These are phyloP conservation scores for Thalassoma bifasciatum DNA, from an alignment of 2,113 vertebrate genomes.

Conservation along the genomic window DNA sequence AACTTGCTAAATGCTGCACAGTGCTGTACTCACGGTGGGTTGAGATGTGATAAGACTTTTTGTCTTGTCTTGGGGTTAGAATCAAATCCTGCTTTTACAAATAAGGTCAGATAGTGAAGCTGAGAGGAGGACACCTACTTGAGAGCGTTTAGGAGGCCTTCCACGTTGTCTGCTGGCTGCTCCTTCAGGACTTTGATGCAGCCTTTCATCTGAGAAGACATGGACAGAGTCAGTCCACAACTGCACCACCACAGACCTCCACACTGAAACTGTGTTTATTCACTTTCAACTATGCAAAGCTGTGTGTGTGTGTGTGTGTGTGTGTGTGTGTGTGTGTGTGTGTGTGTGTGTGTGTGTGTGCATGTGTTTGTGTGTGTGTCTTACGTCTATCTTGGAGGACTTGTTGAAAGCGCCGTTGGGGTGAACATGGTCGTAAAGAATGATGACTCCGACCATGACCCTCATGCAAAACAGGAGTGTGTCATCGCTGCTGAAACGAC, in stretches of 20 bases:
- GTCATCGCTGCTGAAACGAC: conserved; percentile 95
- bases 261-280: background rate
- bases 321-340: too few relatives aligned
- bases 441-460: conserved; percentile 99
- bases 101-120: background rate
- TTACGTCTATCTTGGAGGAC: conserved; percentile 98
- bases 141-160: conserved; percentile 97
- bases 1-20: too few relatives aligned
- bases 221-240: background rate
- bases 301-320: too few relatives aligned
- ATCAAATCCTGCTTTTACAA: too few relatives aligned
- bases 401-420: conserved; percentile 98
- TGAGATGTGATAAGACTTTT: too few relatives aligned
- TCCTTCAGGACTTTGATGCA: conserved; percentile 99
- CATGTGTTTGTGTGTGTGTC: conserved; percentile 33
- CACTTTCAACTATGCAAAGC: background rate
- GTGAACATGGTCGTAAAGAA: conserved; percentile 97
- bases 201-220: conserved; percentile 93
- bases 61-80: too few relatives aligned
- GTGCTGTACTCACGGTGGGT: too few relatives aligned
- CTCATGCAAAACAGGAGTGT: conserved; percentile 97
- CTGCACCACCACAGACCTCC: background rate
- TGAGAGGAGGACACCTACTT: conserved; percentile 85
- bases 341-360: too few relatives aligned
- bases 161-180: conserved; percentile 97